Conservation (phyloP, 2,113 vertebrate species). For the Pseudorectes ferrugineus region DNA sequence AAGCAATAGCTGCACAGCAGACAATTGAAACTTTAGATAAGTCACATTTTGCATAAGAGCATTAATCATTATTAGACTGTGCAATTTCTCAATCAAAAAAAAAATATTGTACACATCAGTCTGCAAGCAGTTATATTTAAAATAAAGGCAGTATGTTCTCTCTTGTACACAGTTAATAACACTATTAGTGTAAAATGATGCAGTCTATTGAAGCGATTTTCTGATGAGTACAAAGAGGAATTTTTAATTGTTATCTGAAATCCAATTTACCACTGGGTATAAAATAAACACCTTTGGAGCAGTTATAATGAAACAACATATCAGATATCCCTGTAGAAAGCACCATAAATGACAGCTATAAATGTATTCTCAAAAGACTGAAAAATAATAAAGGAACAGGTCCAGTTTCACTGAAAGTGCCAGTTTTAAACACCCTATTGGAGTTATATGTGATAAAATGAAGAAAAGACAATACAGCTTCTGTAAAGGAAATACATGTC, state of each 20-base stretch:
- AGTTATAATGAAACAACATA: not conserved
- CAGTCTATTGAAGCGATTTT: not conserved
- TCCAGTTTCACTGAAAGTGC: not conserved
- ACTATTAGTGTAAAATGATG: not conserved
- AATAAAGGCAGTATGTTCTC: not conserved
- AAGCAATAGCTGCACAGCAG: not conserved
- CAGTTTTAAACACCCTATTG: not conserved
- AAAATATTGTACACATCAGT: not conserved
- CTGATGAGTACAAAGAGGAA: not conserved
- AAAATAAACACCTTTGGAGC: not conserved
- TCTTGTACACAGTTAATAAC: not conserved
- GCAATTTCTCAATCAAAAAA: not conserved
- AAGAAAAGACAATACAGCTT: not conserved
- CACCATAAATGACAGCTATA: not conserved
- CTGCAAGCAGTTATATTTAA: not conserved
- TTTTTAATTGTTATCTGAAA: not conserved
- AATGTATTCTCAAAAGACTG: not conserved
- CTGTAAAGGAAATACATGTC: not conserved
- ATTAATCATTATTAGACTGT: not conserved
- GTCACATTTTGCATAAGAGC: not conserved
- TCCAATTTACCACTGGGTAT: not conserved
- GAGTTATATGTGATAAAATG: not conserved
- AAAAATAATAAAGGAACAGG: not conserved
- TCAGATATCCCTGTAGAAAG: not conserved
- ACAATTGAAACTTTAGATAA: constrained; percentile 25